These are phyloP conservation scores for Heterotilapia buettikoferi DNA, from an alignment of 2,113 vertebrate species.

Conservation along the genomic window DNA sequence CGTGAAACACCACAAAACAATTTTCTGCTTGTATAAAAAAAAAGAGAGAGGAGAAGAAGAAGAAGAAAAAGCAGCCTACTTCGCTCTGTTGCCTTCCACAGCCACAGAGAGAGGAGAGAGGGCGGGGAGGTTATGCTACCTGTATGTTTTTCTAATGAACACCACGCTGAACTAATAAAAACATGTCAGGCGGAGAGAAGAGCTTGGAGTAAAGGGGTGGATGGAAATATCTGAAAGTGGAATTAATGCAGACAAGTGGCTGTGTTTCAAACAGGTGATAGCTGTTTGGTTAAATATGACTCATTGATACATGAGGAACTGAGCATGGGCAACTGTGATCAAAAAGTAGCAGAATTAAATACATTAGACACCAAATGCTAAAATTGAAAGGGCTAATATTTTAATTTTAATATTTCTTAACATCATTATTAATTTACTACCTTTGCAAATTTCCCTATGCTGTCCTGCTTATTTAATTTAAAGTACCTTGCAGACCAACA, in stretches of 20 bases:
- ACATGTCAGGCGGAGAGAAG: constrained; percentile 33
- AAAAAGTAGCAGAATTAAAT: background rate
- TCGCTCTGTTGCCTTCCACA: constrained; percentile 52
- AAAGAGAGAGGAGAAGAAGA: background rate
- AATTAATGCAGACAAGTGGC: constrained; percentile 23
- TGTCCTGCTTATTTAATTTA: background rate
- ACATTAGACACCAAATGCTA: background rate
- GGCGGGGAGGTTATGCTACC: constrained; percentile 50
- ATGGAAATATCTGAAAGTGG: background rate
- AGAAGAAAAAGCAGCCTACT: background rate
- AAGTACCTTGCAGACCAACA: background rate
- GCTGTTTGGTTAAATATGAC: constrained; percentile 11
- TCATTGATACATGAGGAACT: background rate
- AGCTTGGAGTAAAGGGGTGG: constrained; percentile 23
- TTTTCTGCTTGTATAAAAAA: constrained; percentile 66
- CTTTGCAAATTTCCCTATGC: background rate
- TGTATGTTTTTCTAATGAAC: constrained; percentile 63
- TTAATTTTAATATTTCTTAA: background rate
- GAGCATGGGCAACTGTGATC: background rate
- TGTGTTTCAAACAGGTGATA: constrained; percentile 18
- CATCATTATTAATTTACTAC: background rate
- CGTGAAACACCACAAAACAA: constrained; percentile 82
- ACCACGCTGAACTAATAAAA: constrained; percentile 56
- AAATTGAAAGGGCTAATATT: background rate
- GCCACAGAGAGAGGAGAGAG: constrained; percentile 31